Percentiles rank a stretch among this genome's conserved stretches.
These are phyloP conservation scores for Myotis lucifugus DNA, from an alignment of 2,113 vertebrate genomes.

Conservation along the genomic window DNA sequence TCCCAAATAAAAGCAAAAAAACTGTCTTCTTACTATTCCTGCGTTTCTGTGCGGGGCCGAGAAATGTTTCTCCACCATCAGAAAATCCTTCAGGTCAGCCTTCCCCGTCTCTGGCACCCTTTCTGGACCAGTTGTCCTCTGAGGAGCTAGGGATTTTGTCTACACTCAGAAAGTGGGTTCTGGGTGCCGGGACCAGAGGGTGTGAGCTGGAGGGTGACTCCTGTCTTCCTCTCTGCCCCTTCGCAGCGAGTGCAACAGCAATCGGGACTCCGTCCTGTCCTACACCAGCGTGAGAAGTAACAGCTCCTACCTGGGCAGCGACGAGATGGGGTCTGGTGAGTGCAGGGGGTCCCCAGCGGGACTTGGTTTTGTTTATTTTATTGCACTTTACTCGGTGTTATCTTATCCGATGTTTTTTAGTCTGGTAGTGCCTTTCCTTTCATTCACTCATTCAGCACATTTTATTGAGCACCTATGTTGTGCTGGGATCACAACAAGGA, in stretches of 20 bases:
- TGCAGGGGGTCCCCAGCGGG: accelerated
- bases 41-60: background rate
- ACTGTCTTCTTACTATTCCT: accelerated
- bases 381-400: accelerated
- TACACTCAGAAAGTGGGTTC: background rate
- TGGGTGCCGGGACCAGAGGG: background rate
- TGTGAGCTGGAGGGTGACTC: background rate
- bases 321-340: conserved; percentile 99
- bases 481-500: background rate
- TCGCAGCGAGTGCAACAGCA: conserved; percentile 97
- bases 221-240: conserved; percentile 19
- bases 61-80: accelerated
- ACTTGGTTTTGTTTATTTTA: background rate
- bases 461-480: accelerated
- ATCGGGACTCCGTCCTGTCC: conserved; percentile 96
- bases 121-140: background rate
- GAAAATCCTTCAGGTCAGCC: accelerated
- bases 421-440: background rate
- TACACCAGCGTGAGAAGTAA: conserved; percentile 98
- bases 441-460: accelerated
- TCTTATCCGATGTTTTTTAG: accelerated
- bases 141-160: background rate
- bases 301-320: conserved; percentile 97
- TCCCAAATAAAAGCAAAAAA: no score
- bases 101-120: accelerated